phyloP scores from a whole-genome alignment of 2,888 invertebrate species.

The Drosophila bunnanda region DNA sequence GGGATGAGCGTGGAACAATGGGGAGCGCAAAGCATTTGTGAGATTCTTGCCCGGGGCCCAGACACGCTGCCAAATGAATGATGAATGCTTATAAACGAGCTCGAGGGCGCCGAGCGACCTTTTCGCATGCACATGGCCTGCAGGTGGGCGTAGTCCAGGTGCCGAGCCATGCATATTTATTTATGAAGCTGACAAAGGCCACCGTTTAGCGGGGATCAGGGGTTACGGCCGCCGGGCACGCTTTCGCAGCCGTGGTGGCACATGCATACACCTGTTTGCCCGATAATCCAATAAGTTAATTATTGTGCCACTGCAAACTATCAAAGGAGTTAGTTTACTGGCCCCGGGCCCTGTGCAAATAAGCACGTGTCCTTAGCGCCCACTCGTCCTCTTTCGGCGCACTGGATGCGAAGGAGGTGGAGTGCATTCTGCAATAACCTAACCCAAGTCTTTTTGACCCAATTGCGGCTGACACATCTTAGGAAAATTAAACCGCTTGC shows the following conservation, averaged over 20 bases:
- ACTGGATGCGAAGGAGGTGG: conserved; percentile 1
- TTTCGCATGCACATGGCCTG: conserved; percentile 50
- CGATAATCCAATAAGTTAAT: conserved; percentile 53
- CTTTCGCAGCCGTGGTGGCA: conserved; percentile 5
- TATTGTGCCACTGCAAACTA: conserved; percentile 45
- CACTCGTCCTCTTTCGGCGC: conserved; percentile 4
- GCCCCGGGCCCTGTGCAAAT: conserved; percentile 9
- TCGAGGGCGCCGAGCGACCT: conserved; percentile 65
- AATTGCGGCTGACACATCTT: conserved; percentile 61
- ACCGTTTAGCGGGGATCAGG: conserved; percentile 11
- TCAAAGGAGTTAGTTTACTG: conserved; percentile 36
- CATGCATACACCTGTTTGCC: conserved; percentile 10
- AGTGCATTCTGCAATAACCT: conserved; percentile 46
- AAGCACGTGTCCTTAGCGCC: conserved; percentile 6
- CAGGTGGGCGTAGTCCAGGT: conserved; percentile 30
- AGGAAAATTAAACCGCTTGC: conserved; percentile 62
- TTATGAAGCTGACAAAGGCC: not conserved
- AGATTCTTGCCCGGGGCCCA: conserved; percentile 47
- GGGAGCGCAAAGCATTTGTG: conserved; percentile 57
- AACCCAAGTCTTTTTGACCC: conserved; percentile 54
- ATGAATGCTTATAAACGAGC: conserved; percentile 74
- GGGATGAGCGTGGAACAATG: conserved; percentile 47
- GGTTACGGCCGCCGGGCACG: conserved; percentile 6
- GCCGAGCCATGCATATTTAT: conserved; percentile 12
- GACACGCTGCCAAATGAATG: conserved; percentile 70